Evolutionary conservation across 23 tunicate species (phyloP), one percentile per base, ranked within the genome.

Genomic region (Trididemnum nubilum): DNA sequence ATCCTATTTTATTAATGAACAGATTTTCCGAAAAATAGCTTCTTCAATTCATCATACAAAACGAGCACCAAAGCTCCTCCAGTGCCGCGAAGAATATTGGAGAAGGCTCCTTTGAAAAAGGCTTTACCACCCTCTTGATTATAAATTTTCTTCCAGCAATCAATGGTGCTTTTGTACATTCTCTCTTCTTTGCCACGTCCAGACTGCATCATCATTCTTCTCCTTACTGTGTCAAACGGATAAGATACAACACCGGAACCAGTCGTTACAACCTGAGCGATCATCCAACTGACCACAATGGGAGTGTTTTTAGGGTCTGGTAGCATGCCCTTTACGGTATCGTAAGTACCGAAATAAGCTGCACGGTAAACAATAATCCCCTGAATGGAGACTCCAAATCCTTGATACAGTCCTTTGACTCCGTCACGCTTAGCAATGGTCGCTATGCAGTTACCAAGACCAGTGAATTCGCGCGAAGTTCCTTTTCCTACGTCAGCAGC

Each of bases 361-460:
- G 97, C 97, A 34, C 97, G 85, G 58, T 92, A 92, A 23, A 92
- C 88, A 67, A 92, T 92, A 52, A 92, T 92, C 25, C 92, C 97
- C 69, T 88, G 88, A 71, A 92, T 89, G 51, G 97, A 88, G 37
- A 92, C 89, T 31, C 81, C 61, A 38, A 92, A 92, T 2, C 97
- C 97, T 89, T 89, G 94, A 49, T 89, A 89, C 2, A 89, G 85
- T 33, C 94, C 94, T 36, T 73, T 33, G 0, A 76, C 85, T 25
- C 94, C 88, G 67, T 86, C 80, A 0, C 82, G 85, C 30, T 80
- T 67, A 23, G 85, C 85, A 34, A 73, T 80, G 24, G 85, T 73
- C 21, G 81, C 25, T 27, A 77, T 77, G 40, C 81, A 77, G 36
- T 77, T 77, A 29, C 81, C 81, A 1, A 77, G 38, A 26, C 81